These are phyloP conservation scores for Leptarthrus brevirostris DNA, from an alignment of 2,888 invertebrate species.

Conservation along the genomic window DNA sequence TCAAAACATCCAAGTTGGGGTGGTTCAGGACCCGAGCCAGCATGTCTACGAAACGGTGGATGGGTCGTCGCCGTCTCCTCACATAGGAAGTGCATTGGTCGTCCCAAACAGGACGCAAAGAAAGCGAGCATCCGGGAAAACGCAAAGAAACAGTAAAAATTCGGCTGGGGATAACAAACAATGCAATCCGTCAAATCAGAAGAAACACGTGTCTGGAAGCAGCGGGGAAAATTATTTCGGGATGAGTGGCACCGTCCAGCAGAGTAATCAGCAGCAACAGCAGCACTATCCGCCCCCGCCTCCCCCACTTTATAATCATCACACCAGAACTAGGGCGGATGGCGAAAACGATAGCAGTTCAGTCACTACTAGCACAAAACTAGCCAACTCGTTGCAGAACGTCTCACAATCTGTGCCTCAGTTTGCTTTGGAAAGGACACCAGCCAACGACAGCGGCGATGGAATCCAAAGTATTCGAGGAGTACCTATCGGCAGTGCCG, in stretches of 20 bases:
- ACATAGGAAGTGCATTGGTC: neutral
- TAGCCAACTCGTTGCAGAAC: neutral
- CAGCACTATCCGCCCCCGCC: neutral
- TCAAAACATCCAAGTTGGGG: neutral
- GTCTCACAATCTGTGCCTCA: slow-evolving; percentile 3
- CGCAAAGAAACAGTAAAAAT: slow-evolving; percentile 47
- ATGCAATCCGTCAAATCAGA: slow-evolving; percentile 42
- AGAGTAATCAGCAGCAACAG: slow-evolving; percentile 22
- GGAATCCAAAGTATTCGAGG: slow-evolving; percentile 45
- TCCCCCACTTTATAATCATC: slow-evolving; percentile 33
- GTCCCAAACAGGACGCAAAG: slow-evolving; percentile 42
- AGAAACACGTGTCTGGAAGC: slow-evolving; percentile 40
- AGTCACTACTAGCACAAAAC: neutral
- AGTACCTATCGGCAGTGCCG: slow-evolving; percentile 44
- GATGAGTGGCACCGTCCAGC: slow-evolving; percentile 20
- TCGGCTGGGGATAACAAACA: slow-evolving; percentile 45
- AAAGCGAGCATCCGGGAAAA: slow-evolving; percentile 47
- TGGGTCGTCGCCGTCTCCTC: slow-evolving; percentile 9
- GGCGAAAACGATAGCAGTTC: slow-evolving; percentile 57
- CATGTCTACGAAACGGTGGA: slow-evolving; percentile 52
- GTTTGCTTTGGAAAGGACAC: slow-evolving; percentile 11
- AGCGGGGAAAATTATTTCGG: slow-evolving; percentile 47
- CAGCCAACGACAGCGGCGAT: neutral
- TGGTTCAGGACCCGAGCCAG: slow-evolving; percentile 29
- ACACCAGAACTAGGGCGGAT: slow-evolving; percentile 60